Percentiles rank a stretch among this genome's conserved stretches.
Conservation (phyloP, 53 echinoderm and acorn worm species). For the Antedon mediterranea region DNA sequence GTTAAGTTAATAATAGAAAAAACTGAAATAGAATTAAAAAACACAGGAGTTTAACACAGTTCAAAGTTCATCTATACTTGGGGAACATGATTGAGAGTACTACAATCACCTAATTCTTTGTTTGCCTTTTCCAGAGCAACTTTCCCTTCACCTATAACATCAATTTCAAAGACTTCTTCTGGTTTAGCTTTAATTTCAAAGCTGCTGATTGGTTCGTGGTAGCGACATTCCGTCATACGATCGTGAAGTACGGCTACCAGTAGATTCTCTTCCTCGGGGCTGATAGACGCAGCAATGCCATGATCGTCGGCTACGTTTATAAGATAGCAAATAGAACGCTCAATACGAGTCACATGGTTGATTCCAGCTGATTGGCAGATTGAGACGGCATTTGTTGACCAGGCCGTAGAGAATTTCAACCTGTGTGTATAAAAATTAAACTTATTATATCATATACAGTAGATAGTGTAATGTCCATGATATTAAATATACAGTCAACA, state of each 20-base stretch:
- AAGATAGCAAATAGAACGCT: slow-evolving; percentile 50
- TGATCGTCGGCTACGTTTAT: slow-evolving; percentile 17
- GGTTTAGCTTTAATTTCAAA: slow-evolving; percentile 58
- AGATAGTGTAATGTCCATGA: too few species aligned
- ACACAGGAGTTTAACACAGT: too few species aligned
- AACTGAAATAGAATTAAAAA: too few species aligned
- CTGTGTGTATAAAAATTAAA: slow-evolving; percentile 16
- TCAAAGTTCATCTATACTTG: too few species aligned
- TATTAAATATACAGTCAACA: too few species aligned
- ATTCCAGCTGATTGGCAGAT: slow-evolving; percentile 91
- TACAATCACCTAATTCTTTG: slow-evolving; percentile 77
- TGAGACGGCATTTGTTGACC: slow-evolving; percentile 97
- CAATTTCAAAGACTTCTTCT: slow-evolving; percentile 68
- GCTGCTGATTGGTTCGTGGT: slow-evolving; percentile 48
- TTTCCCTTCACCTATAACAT: slow-evolving; percentile 54
- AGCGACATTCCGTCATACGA: slow-evolving; percentile 92
- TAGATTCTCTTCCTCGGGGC: slow-evolving; percentile 18
- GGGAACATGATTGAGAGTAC: too few species aligned
- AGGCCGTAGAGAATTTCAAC: slow-evolving; percentile 89
- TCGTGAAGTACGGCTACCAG: slow-evolving; percentile 57
- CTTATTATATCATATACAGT: neutral
- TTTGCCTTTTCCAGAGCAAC: slow-evolving; percentile 76
- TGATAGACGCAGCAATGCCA: slow-evolving; percentile 18
- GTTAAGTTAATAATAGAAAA: too few species aligned
- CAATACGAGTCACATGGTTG: too few species aligned